These are phyloP conservation scores for Botia almorhae DNA, from an alignment of 2,797 vertebrate species.

Conservation along the genomic window DNA sequence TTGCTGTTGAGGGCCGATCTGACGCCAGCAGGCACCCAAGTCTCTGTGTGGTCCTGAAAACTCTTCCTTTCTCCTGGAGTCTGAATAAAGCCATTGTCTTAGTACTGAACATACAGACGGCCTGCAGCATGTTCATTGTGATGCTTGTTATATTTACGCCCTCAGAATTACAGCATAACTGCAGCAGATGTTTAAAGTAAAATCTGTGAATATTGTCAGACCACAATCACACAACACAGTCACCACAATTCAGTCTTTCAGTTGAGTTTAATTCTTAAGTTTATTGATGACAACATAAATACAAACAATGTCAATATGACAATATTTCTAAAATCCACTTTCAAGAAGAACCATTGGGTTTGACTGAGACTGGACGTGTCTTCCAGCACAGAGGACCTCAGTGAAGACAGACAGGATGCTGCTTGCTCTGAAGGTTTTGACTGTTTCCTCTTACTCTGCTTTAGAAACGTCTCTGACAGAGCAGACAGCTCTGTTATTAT, in stretches of 20 bases:
- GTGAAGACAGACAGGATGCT: not conserved
- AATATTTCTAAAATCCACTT: too few species aligned
- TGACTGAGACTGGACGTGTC: not conserved
- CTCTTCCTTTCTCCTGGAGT: not conserved
- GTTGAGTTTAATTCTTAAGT: too few species aligned
- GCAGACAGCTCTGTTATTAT: not conserved
- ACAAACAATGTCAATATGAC: too few species aligned
- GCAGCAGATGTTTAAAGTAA: too few species aligned
- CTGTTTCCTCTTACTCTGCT: not conserved
- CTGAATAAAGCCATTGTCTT: constrained; percentile 53
- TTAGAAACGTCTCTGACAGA: not conserved
- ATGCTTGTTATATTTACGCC: not conserved
- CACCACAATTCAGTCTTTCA: too few species aligned
- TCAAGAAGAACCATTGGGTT: not conserved
- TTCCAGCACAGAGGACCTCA: not conserved
- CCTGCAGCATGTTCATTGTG: not conserved
- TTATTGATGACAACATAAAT: too few species aligned
- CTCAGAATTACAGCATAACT: too few species aligned
- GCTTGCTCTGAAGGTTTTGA: not conserved
- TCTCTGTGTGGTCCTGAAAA: constrained; percentile 56
- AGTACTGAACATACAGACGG: not conserved
- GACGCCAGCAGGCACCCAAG: constrained; percentile 44
- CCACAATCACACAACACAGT: too few species aligned
- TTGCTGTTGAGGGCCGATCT: constrained; percentile 24
- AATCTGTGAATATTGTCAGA: too few species aligned